These are phyloP conservation scores for Metallyticus violacea DNA, from an alignment of 2,888 invertebrate genomes.

Conservation along the genomic window DNA sequence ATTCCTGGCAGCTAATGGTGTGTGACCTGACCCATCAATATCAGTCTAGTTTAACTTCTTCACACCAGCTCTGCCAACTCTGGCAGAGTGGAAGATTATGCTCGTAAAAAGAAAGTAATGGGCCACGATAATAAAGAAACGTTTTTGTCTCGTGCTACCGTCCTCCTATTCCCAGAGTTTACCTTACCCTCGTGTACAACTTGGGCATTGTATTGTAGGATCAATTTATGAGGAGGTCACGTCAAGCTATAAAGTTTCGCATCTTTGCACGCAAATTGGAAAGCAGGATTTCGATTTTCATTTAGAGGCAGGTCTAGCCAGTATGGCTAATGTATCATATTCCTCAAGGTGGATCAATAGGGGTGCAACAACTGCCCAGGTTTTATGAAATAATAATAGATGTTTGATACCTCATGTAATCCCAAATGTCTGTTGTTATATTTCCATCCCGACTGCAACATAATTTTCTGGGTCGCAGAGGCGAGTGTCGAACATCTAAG, in stretches of 20 bases:
- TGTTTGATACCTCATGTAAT: no score
- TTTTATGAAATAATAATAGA: no score
- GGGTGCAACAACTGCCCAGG: no score
- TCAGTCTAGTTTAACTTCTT: not conserved
- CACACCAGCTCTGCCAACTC: not conserved
- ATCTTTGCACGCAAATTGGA: no score
- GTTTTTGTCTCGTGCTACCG: not conserved
- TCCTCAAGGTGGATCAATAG: no score
- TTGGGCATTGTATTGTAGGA: not conserved
- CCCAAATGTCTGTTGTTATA: no score
- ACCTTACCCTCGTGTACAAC: not conserved
- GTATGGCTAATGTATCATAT: no score
- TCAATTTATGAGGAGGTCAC: not conserved
- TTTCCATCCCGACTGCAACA: no score
- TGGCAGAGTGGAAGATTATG: not conserved
- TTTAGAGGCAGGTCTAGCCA: no score
- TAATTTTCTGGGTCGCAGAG: no score
- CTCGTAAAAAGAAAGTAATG: not conserved
- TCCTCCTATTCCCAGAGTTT: not conserved
- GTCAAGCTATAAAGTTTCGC: not conserved
- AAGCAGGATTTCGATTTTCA: no score
- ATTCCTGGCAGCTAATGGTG: not conserved
- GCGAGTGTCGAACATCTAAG: no score
- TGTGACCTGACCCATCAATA: constrained; percentile 16
- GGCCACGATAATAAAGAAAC: not conserved